Percentiles rank a stretch among this genome's conserved stretches.
Conservation (phyloP, 1,140 invertebrate genomes). For the Drosophila repletoides region DNA sequence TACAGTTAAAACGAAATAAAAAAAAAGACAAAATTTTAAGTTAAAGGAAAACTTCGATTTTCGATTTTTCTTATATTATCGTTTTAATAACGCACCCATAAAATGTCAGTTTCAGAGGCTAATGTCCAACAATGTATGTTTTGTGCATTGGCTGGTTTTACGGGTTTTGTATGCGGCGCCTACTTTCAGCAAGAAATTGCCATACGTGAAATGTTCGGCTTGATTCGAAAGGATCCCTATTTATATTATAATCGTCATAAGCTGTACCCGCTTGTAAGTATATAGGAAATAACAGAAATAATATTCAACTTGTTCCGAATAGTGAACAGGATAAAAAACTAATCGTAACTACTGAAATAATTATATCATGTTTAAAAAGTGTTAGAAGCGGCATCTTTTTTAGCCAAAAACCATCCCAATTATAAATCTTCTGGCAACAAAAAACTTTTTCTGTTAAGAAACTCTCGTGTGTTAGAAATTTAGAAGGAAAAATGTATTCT, state of each 20-base stretch:
- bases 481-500: no score
- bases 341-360: no score
- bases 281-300: no score
- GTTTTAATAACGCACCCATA: background rate
- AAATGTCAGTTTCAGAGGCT: slow-evolving; percentile 43
- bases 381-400: no score
- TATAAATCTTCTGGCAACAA: no score
- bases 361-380: no score
- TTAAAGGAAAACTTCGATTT: background rate
- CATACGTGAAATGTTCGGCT: slow-evolving; percentile 36
- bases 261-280: slow-evolving; percentile 56
- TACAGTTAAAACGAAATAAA: background rate
- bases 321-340: no score
- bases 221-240: slow-evolving; percentile 50
- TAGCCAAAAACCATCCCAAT: no score
- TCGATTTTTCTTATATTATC: background rate
- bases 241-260: slow-evolving; percentile 53
- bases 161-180: slow-evolving; percentile 57
- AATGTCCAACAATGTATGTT: slow-evolving; percentile 36
- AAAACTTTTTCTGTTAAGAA: no score
- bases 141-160: slow-evolving; percentile 45
- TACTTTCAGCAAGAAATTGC: slow-evolving; percentile 57
- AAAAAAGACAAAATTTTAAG: slow-evolving; percentile 28
- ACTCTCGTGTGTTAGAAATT: no score
- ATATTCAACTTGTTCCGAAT: no score